phyloP scores from a whole-genome alignment of 2,888 invertebrate genomes.

The Dryobotodes eremita region DNA sequence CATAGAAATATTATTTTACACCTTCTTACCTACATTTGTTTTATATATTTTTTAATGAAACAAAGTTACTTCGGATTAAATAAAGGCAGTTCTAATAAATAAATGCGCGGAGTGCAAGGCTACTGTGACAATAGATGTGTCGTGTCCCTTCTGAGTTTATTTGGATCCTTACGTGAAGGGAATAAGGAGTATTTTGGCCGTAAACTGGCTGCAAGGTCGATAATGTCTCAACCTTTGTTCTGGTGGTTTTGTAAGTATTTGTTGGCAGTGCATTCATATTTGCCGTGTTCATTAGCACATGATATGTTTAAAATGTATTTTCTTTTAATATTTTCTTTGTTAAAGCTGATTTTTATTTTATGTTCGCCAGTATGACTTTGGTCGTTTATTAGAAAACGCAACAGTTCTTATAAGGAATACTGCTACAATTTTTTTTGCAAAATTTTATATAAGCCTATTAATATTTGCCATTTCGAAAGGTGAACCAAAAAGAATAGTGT shows the following conservation, averaged over 20 bases:
- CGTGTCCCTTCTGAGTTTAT: constrained; percentile 38
- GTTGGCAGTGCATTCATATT: constrained; percentile 25
- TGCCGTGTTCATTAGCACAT: constrained; percentile 3
- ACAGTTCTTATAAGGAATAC: neutral
- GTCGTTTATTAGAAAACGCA: neutral
- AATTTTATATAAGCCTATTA: neutral
- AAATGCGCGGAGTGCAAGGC: constrained; percentile 59
- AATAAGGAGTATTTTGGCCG: constrained; percentile 46
- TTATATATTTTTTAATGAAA: neutral
- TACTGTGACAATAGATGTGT: constrained; percentile 62
- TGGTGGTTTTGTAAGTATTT: constrained; percentile 22
- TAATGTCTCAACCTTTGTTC: constrained; percentile 43
- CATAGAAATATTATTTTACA: constrained; percentile 40
- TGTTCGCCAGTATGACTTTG: neutral
- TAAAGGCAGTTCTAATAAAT: constrained; percentile 31
- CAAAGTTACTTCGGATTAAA: constrained; percentile 5
- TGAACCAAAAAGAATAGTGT: constrained; percentile 5
- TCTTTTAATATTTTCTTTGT: constrained; percentile 4
- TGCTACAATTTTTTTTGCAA: neutral
- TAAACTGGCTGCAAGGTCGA: constrained; percentile 45
- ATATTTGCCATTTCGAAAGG: neutral
- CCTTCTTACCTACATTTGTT: neutral
- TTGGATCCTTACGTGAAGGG: constrained; percentile 41
- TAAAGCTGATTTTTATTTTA: neutral
- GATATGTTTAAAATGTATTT: neutral